Evolutionary conservation across 1,140 invertebrate species (phyloP).

Genomic region (Drosophila orena): DNA sequence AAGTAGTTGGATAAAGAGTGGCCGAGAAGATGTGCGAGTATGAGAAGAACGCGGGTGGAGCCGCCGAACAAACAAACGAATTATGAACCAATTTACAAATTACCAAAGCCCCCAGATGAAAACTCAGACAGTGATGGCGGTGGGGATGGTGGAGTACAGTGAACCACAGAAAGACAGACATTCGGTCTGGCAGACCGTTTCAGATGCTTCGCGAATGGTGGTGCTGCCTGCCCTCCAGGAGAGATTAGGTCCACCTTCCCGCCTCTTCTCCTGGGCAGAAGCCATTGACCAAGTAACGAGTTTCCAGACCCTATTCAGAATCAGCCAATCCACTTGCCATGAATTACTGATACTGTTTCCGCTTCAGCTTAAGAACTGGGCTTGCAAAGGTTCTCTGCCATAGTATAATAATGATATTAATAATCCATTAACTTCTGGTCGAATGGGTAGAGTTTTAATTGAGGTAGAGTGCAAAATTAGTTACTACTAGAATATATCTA

Average conservation of each 20-base stretch:
- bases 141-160: constrained; percentile 17
- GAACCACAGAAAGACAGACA: constrained; percentile 17
- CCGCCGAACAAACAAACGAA: constrained; percentile 65
- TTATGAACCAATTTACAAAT: constrained; percentile 83
- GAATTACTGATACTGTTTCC: constrained; percentile 9
- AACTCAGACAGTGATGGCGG: constrained; percentile 5
- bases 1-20: constrained; percentile 8
- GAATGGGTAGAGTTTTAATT: no score
- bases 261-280: constrained; percentile 56
- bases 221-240: constrained; percentile 20
- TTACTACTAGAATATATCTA: no score
- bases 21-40: constrained; percentile 15
- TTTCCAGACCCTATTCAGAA: constrained; percentile 40
- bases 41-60: constrained; percentile 29
- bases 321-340: constrained; percentile 46
- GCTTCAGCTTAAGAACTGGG: neutral
- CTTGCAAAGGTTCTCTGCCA: no score
- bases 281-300: constrained; percentile 79
- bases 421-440: neutral
- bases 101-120: constrained; percentile 55
- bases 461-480: no score
- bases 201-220: neutral
- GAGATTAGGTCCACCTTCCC: constrained; percentile 38
- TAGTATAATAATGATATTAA: neutral
- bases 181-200: constrained; percentile 14